Conservation (phyloP, 2,113 vertebrate genomes). For the Bufo bufo region DNA sequence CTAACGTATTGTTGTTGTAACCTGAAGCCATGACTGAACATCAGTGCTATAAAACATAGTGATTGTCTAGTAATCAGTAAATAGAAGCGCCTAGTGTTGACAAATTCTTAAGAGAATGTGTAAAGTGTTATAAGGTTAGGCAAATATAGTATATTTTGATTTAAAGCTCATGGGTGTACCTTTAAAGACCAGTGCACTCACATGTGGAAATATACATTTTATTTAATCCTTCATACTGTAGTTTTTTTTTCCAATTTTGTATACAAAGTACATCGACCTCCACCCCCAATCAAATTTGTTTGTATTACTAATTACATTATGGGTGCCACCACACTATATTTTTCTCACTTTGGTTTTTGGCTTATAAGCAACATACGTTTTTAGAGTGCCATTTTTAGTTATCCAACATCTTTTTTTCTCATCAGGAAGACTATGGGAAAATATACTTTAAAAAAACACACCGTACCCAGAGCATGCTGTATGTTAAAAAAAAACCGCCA, state of each 20-base stretch:
- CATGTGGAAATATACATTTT: background rate
- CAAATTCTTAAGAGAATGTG: constrained; percentile 9
- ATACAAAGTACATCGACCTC: background rate
- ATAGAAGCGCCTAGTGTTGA: constrained; percentile 16
- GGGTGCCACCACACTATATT: too few species aligned
- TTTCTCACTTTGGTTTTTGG: too few species aligned
- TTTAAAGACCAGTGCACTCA: background rate
- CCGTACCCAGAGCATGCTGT: too few species aligned
- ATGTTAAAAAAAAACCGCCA: too few species aligned
- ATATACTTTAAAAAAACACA: too few species aligned
- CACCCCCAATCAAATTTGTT: too few species aligned
- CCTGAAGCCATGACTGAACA: constrained; percentile 26
- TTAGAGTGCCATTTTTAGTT: too few species aligned
- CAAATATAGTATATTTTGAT: background rate
- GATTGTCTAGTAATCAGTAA: constrained; percentile 16
- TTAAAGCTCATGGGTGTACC: background rate
- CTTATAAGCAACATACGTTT: too few species aligned
- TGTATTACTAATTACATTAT: too few species aligned
- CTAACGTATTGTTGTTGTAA: background rate
- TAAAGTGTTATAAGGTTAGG: constrained; percentile 13
- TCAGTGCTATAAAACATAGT: constrained; percentile 14
- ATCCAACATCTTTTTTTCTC: too few species aligned
- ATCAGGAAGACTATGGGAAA: too few species aligned
- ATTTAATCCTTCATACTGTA: background rate
- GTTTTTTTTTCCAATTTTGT: background rate